These are phyloP conservation scores for Leucoptera coffeella DNA, from an alignment of 2,888 invertebrate species.

Conservation along the genomic window DNA sequence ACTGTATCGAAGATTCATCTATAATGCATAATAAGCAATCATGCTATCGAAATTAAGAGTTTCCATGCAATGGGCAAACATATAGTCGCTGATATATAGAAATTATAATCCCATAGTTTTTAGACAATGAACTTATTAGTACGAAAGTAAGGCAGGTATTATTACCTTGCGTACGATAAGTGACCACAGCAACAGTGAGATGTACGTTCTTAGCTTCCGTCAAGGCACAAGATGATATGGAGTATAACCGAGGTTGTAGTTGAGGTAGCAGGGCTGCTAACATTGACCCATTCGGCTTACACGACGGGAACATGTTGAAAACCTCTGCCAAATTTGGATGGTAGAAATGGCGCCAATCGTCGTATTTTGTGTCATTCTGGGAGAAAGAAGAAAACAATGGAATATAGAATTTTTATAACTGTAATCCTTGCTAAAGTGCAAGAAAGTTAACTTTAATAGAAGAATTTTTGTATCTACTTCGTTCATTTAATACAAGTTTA, in stretches of 20 bases:
- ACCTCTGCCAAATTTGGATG: constrained; percentile 84
- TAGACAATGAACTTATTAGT: no score
- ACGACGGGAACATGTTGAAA: constrained; percentile 80
- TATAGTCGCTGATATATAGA: not conserved
- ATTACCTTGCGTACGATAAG: constrained; percentile 75
- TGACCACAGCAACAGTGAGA: constrained; percentile 85
- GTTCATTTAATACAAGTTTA: no score
- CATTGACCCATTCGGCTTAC: constrained; percentile 73
- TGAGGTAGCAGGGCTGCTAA: constrained; percentile 76
- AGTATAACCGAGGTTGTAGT: constrained; percentile 88
- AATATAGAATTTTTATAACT: no score
- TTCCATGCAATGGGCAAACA: not conserved
- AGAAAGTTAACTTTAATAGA: no score
- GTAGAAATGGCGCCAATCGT: constrained; percentile 86
- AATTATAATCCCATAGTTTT: no score
- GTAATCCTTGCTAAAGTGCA: no score
- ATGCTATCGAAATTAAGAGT: no score
- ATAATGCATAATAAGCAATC: no score
- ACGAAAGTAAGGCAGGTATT: no score
- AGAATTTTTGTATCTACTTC: no score
- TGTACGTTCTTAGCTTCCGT: constrained; percentile 73
- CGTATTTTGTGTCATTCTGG: constrained; percentile 80
- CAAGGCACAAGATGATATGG: constrained; percentile 83
- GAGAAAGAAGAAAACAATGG: no score
- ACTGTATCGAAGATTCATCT: no score